A percentile compares a stretch with the other conserved stretches of the same genome.
Evolutionary conservation across 2,113 vertebrate genomes (phyloP).

Genomic region (Origma solitaria): DNA sequence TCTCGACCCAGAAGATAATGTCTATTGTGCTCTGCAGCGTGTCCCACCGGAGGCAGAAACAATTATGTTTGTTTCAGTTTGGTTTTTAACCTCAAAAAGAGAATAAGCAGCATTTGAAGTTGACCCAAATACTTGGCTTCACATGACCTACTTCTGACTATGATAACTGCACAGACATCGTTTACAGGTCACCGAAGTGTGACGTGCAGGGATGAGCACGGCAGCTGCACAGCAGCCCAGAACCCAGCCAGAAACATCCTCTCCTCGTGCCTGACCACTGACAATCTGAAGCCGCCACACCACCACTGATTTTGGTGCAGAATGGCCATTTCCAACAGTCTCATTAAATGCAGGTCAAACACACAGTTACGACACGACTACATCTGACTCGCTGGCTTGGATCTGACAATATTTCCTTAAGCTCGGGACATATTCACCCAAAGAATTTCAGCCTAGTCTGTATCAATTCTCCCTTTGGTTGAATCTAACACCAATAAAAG

Average conservation of each 20-base stretch:
- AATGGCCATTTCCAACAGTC: neutral
- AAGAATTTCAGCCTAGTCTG: neutral
- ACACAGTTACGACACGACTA: fast-evolving
- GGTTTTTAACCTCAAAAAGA: neutral
- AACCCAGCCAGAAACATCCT: neutral
- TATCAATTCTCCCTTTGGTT: neutral
- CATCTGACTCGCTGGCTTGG: neutral
- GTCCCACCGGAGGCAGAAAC: neutral
- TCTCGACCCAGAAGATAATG: neutral
- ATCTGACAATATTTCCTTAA: neutral
- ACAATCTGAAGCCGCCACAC: neutral
- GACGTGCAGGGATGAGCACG: neutral
- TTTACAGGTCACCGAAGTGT: neutral
- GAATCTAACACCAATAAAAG: neutral
- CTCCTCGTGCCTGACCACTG: neutral
- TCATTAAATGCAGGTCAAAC: neutral
- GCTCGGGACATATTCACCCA: neutral
- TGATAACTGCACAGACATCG: neutral
- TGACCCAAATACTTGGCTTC: neutral
- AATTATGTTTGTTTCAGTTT: neutral
- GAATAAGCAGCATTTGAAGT: constrained; percentile 11
- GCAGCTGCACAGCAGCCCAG: neutral
- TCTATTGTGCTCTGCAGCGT: neutral
- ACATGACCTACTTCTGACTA: neutral
- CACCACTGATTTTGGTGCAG: neutral